Base-by-base conservation (phyloP, 2,113 vertebrate species). In the Tonatia bakeri region DNA sequence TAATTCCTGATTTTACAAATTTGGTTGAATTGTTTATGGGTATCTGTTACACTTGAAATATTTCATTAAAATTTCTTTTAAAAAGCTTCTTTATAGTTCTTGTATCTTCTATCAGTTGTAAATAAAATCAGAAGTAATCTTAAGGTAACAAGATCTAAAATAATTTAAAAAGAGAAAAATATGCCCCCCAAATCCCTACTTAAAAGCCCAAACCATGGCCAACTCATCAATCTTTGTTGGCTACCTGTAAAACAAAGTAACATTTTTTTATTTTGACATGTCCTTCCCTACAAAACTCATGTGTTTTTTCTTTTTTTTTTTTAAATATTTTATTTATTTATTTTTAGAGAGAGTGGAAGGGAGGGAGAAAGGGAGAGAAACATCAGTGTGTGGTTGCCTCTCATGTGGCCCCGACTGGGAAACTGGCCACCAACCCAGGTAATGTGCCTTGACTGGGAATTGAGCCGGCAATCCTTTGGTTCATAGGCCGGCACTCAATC, bases 101-200 rank as follows among this genome's bases (percentile, higher is more conserved):
- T 91, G 16, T 95, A 47, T 86, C 26, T 89, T 76, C 67, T 50
- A 79, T 40, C 52, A 91, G 50, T 90, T 79, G 65, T 11, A 82
- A 87, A 80, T 84, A 85, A 80, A 86, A 69, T 75, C 56, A 77
- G 83, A 90, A 87, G 31, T n/a, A 92, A 95, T 69, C 31, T 43
- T 26, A 73, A 86, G 19, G 28, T 43, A 61, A 19, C 76, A 80
- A 76, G 31, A 89, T 85, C 5, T 61, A 59, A 95, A 50, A 76
- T 19, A 90, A 38, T 77, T 92, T 33, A 45, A 77, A 87, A 95
- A 40, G 84, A 80, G 70, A 64, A 87, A 92, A 81, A 83, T 61
- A 56, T n/a, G 24, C 12, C 31, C 20, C 33, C 15, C 22, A 56
- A 79, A 56, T 65, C 24, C 61, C 24, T 61, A 90, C 61, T 45